Evolutionary conservation across 2,113 vertebrate species (phyloP).

Genomic region (Ictalurus furcatus): DNA sequence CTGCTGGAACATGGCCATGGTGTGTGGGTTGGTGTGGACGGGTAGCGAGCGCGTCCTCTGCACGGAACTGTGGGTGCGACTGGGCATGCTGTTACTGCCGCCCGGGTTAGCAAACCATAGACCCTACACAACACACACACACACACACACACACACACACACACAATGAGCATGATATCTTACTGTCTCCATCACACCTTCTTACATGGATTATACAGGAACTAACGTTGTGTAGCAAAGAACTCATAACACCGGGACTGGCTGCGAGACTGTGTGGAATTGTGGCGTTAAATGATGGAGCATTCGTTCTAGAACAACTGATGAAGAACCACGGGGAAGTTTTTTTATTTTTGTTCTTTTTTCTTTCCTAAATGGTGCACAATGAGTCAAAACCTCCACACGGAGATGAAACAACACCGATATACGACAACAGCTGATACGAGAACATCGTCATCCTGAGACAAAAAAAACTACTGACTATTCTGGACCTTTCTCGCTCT

Average conservation of each 20-base stretch:
- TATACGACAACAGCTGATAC: not conserved
- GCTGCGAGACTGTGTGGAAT: not conserved
- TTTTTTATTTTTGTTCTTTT: not conserved
- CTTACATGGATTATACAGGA: not conserved
- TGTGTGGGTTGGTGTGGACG: constrained; percentile 92
- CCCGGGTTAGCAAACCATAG: constrained; percentile 98
- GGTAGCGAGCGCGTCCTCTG: constrained; percentile 96
- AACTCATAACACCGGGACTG: not conserved
- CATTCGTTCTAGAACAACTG: not conserved
- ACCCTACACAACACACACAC: constrained; percentile 73
- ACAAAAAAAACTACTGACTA: not conserved
- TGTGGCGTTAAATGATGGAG: not conserved
- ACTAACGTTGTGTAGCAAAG: not conserved
- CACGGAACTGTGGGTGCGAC: constrained; percentile 94
- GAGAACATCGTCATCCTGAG: not conserved
- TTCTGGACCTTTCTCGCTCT: not conserved
- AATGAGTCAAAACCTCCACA: not conserved
- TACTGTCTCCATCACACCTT: constrained; percentile 51
- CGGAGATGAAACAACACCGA: constrained; percentile 14
- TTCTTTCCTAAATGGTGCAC: not conserved
- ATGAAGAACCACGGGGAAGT: not conserved
- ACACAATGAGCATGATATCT: constrained; percentile 34
- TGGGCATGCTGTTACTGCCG: constrained; percentile 98
- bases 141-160: constrained; percentile 46
- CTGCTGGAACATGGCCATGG: constrained; percentile 93